A percentile compares a stretch with the other conserved stretches of the same genome.
phyloP scores from a whole-genome alignment of 1,140 invertebrate species.

The Zaprionus camerounensis region DNA sequence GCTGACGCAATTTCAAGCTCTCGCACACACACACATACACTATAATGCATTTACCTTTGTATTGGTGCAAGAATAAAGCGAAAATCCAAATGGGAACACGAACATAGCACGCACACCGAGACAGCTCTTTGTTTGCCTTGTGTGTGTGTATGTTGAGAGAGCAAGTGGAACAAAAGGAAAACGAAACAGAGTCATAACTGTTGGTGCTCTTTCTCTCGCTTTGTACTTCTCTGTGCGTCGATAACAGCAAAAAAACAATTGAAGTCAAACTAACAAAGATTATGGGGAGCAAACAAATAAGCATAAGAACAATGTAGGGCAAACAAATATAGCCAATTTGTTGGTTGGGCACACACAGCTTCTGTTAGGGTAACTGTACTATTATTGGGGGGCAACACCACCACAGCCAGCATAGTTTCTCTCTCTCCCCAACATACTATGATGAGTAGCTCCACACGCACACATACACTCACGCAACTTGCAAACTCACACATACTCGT shows the following conservation, averaged over 20 bases:
- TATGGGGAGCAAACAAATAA: constrained; percentile 24
- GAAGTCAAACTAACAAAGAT: constrained; percentile 37
- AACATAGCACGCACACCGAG: constrained; percentile 50
- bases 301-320: background rate
- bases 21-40: constrained; percentile 29
- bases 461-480: constrained; percentile 16
- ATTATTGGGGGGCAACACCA: constrained; percentile 3
- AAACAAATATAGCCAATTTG: constrained; percentile 18
- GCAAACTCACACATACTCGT: constrained; percentile 32
- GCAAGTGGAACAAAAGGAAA: constrained; percentile 44
- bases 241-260: constrained; percentile 47
- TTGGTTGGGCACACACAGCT: background rate
- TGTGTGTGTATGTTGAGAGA: constrained; percentile 18
- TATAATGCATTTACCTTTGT: constrained; percentile 26
- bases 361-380: constrained; percentile 44
- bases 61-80: constrained; percentile 58
- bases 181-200: constrained; percentile 54
- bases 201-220: constrained; percentile 21
- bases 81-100: constrained; percentile 76
- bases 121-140: constrained; percentile 67
- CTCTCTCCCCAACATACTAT: constrained; percentile 32
- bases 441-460: constrained; percentile 37
- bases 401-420: constrained; percentile 54
- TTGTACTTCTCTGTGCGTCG: background rate
- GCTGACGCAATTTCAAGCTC: constrained; percentile 77